Evolutionary conservation across 2,888 invertebrate species (phyloP), one percentile per base, ranked within the genome.

Genomic region (Chrysodeixis includens): DNA sequence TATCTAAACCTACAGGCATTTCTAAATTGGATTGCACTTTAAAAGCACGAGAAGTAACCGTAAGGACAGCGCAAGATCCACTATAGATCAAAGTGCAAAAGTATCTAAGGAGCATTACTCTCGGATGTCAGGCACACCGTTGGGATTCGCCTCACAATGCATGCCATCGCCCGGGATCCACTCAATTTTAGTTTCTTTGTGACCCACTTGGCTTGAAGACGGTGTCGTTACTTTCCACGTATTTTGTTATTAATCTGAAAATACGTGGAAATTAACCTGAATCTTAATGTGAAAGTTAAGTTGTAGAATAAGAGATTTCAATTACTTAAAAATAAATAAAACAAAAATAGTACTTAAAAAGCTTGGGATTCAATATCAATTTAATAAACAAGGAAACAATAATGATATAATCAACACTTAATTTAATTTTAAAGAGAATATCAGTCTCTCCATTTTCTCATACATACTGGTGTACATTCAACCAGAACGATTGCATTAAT

Each of bases 1-100:
- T 40, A 40, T 56, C 35, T n/a, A 56, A 52, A 62, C 35, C 59
- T 71, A 8, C 46, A 16, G 46, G n/a, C 14, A 14, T 46, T 46
- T 49, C 18, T 9, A 49, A 49, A 49, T 49, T 49, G 46, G 46
- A 62, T 71, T 71, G 60, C 57, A 60, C 63, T 71, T 46, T 56
- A 46, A 30, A 58, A 56, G 30, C 16, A 18, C 44, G 35, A 63
- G 68, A 57, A 65, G 32, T 64, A 69, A 78, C 61, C 52, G 16
- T 52, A 68, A 58, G 63, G 58, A 71, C 49, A 67, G 46, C 55
- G 16, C 51, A 73, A 86, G 83, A 80, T 77, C 81, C 65, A 77
- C 85, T 69, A 88, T 89, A 90, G 85, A 91, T 92, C 91, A 92
- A 90, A 90, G 90, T 84, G 86, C 84, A 86, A 90, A 92, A 89